Evolutionary conservation across 2,797 vertebrate genomes (phyloP), one percentile per base, ranked within the genome.

Genomic region (Tiaroga cobitis): DNA sequence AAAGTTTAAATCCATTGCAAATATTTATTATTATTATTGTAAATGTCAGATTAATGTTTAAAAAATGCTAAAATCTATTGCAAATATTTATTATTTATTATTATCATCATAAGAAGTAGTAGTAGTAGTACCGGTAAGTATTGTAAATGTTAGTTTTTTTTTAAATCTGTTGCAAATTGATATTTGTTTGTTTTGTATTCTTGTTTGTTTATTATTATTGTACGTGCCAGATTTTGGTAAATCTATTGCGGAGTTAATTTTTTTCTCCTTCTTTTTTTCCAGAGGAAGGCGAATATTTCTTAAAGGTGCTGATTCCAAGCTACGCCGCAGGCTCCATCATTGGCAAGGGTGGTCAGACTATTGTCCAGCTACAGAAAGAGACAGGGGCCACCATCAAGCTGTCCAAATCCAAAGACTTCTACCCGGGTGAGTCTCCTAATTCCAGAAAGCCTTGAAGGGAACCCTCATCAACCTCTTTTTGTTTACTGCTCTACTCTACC

Each of bases 321-420:
- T 98, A 98, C 92, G 97, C 97, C 3, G 97, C 97, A 2, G 97
- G 97, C 91, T 98, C 97, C 93, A 98, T 98, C 93, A 98, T 98
- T 85, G 97, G 97, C 91, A 98, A 98, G 89, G 97, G 97, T n/a
- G 97, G 97, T 79, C 97, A 98, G 93, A 98, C 97, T 88, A 98
- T 98, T 84, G 97, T 98, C 89, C 97, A 98, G 92, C 93, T 98
- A 87, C 97, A 98, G 94, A 97, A 98, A 91, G 97, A 98, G 94
- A 98, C 97, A 0, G 97, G 97, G 41, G 97, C 97, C 92, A 98
- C 97, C 90, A 98, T 98, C 94, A 98, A 98, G 90, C 96, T 98
- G 92, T 98, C 97, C 92, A 98, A 98, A 95, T 98, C 97, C 94
- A 98, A 98, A 96, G 97, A 98, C 94, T 98, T 98, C 93, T 98